Evolutionary conservation across 2,888 invertebrate genomes (phyloP), one percentile per base, ranked within the genome.

Genomic region (Protophormia terraenovae): DNA sequence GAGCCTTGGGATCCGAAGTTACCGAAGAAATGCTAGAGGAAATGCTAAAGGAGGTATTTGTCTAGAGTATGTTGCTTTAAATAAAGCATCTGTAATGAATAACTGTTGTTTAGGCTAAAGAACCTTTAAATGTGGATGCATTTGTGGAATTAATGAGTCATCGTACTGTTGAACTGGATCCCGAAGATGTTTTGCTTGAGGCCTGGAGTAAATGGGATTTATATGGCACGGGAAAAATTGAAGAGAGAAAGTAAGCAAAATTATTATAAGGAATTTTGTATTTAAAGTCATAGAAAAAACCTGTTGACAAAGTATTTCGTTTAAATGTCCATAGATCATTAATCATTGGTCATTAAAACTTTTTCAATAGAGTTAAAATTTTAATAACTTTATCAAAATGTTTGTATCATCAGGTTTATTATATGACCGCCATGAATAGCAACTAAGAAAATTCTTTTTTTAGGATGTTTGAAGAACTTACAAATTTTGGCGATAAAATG

Each of bases 181-280:
- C 95, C 0, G 95, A 95, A 89, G 95, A 95, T 87, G 95, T 95
- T 1, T 92, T 95, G 32, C 91, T 94, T 3, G 94, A 94, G 45
- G 95, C 95, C 0, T 93, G 95, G 86, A 94, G 95, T 60, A 94
- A 95, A 73, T 95, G 95, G 95, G 95, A 95, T 88, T 93, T 93
- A 62, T 93, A 94, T 79, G 94, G 94, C 87, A 94, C 94, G 3
- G 95, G 95, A 86, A 93, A 93, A 72, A 95, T 95, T 77, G 94
- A 94, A 12, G 94, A 95, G 89, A 94, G 94, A 88, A 94, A 94
- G 95, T 95, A 92, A 86, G 88, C n/a, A n/a, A n/a, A n/a, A n/a
- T n/a, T 89, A 12, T 19, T 24, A 10, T 24, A 22, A 38, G 0
- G n/a, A 67, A 24, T 0, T 8, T 27, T 6, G 0, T 2, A 6